These are phyloP conservation scores for Camponotus pennsylvanicus DNA, from an alignment of 1,140 invertebrate species.

Conservation along the genomic window DNA sequence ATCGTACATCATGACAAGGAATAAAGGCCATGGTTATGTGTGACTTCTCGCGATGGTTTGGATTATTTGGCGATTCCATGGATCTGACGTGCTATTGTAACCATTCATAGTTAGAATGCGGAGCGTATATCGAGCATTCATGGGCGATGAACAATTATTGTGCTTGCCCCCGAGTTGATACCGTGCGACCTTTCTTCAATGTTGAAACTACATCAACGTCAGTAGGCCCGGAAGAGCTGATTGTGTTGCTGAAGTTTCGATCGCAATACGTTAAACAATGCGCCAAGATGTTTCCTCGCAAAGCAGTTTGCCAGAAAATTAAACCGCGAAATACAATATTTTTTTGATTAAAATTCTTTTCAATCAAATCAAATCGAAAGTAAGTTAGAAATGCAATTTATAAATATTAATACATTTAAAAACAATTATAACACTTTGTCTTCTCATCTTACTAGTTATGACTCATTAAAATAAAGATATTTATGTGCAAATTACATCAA, in stretches of 20 bases:
- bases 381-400: not conserved
- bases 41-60: slow-evolving; percentile 11
- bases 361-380: not conserved
- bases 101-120: slow-evolving; percentile 14
- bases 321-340: not conserved
- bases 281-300: slow-evolving; percentile 7
- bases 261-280: slow-evolving; percentile 34
- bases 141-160: slow-evolving; percentile 69
- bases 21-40: slow-evolving; percentile 8
- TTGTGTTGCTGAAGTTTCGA: slow-evolving; percentile 25
- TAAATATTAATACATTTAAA: too few relatives aligned
- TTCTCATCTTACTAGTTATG: not conserved
- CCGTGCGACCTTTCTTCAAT: slow-evolving; percentile 42
- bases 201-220: slow-evolving; percentile 46
- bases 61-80: slow-evolving; percentile 26
- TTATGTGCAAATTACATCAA: not conserved
- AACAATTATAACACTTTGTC: too few relatives aligned
- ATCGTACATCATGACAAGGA: not conserved
- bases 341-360: not conserved
- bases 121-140: slow-evolving; percentile 64
- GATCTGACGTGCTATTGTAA: not conserved
- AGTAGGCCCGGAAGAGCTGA: slow-evolving; percentile 18
- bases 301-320: slow-evolving; percentile 16
- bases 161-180: slow-evolving; percentile 22
- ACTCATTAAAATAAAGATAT: not conserved